A percentile compares a stretch with the other conserved stretches of the same genome.
Evolutionary conservation across 2,797 vertebrate genomes (phyloP).

Genomic region (Bradypus variegatus): DNA sequence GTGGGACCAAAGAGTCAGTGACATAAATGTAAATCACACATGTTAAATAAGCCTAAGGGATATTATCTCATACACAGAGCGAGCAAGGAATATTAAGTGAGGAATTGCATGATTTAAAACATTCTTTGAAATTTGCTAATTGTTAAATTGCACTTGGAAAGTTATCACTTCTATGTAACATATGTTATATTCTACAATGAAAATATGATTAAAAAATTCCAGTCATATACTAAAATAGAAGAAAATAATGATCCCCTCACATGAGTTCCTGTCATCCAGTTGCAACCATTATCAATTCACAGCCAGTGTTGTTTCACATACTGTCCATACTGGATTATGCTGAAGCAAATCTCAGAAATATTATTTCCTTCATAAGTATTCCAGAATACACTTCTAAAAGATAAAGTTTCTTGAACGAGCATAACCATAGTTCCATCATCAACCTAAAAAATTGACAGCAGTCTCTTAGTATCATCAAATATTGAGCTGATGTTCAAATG

Average conservation of each 20-base stretch:
- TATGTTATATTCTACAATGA: no score
- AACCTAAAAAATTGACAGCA: neutral
- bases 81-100: neutral
- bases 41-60: neutral
- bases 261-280: neutral
- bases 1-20: neutral
- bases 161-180: no score
- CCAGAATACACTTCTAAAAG: neutral
- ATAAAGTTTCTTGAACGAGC: neutral
- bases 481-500: neutral
- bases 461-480: neutral
- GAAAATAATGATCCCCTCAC: neutral
- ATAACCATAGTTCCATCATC: neutral
- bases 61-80: neutral
- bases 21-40: neutral
- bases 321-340: neutral
- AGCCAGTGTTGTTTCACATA: neutral
- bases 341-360: neutral
- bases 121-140: no score
- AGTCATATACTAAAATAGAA: neutral
- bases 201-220: neutral
- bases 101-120: neutral
- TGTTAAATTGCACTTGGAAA: no score
- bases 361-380: conserved; percentile 20
- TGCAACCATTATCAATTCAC: neutral